Evolutionary conservation across 2,888 invertebrate genomes (phyloP).

Genomic region (Brachypterus glaber): DNA sequence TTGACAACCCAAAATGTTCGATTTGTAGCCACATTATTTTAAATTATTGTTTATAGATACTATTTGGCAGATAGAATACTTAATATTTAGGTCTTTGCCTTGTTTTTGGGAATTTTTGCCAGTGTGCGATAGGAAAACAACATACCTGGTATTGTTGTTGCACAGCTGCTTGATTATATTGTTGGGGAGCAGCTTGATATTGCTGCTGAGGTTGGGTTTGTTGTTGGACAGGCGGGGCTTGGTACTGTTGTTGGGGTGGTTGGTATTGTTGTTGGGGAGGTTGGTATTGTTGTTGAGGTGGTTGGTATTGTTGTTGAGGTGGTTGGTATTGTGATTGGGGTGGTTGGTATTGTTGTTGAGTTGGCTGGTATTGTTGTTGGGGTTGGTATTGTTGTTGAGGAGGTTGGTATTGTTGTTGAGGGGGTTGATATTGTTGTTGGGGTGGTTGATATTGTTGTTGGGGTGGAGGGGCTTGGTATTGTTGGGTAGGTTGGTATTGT

Average conservation of each 20-base stretch:
- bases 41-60: no score
- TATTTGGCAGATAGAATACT: no score
- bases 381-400: slow-evolving; percentile 18
- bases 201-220: slow-evolving; percentile 19
- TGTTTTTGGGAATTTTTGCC: no score
- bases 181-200: slow-evolving; percentile 14
- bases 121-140: no score
- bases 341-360: slow-evolving; percentile 15
- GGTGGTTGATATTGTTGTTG: slow-evolving; percentile 19
- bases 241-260: slow-evolving; percentile 19
- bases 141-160: slow-evolving; percentile 19
- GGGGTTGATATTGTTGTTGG: slow-evolving; percentile 20
- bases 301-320: slow-evolving; percentile 19
- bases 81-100: no score
- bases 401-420: slow-evolving; percentile 20
- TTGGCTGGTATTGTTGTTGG: slow-evolving; percentile 15
- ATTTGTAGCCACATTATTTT: no score
- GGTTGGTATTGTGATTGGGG: slow-evolving; percentile 18
- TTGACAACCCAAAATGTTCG: no score
- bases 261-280: slow-evolving; percentile 18
- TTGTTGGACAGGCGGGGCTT: slow-evolving; percentile 17
- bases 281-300: slow-evolving; percentile 16
- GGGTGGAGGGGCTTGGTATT: slow-evolving; percentile 15
- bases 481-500: slow-evolving; percentile 17
- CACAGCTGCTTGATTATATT: slow-evolving; percentile 16